Percentiles rank a stretch among this genome's conserved stretches.
Conservation (phyloP, 2,113 vertebrate genomes). For the Labrus mixtus region DNA sequence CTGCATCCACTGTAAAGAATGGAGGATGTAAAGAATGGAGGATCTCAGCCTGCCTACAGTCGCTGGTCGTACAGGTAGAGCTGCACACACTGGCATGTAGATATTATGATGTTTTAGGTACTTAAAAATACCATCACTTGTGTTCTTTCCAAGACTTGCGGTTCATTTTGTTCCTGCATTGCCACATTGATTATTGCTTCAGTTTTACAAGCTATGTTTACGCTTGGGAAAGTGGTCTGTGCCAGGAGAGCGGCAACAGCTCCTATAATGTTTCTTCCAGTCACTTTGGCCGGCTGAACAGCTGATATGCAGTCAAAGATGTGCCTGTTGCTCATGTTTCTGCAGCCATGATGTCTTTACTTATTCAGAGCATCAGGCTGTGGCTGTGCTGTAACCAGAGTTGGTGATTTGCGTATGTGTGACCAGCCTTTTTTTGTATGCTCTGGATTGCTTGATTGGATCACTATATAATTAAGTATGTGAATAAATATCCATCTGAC, state of each 20-base stretch:
- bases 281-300: neutral
- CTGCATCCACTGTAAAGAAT: constrained; percentile 63
- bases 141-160: constrained; percentile 12
- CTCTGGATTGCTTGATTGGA: constrained; percentile 25
- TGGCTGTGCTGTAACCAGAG: constrained; percentile 72
- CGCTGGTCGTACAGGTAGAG: constrained; percentile 86
- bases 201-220: neutral
- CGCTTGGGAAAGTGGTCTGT: constrained; percentile 6
- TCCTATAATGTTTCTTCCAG: constrained; percentile 27
- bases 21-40: constrained; percentile 65
- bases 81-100: neutral
- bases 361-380: constrained; percentile 74
- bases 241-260: neutral
- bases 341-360: constrained; percentile 63
- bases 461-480: constrained; percentile 21
- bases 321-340: constrained; percentile 69
- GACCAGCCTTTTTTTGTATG: neutral
- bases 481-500: constrained; percentile 6
- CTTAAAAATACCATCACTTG: constrained; percentile 1
- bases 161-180: too few species aligned
- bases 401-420: constrained; percentile 44
- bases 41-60: constrained; percentile 80
- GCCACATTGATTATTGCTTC: neutral
- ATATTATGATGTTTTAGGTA: too few species aligned
- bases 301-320: constrained; percentile 39